Percentiles rank a stretch among this genome's conserved stretches.
phyloP scores from a whole-genome alignment of 2,888 invertebrate species.

The Pristionchus exspectatus region DNA sequence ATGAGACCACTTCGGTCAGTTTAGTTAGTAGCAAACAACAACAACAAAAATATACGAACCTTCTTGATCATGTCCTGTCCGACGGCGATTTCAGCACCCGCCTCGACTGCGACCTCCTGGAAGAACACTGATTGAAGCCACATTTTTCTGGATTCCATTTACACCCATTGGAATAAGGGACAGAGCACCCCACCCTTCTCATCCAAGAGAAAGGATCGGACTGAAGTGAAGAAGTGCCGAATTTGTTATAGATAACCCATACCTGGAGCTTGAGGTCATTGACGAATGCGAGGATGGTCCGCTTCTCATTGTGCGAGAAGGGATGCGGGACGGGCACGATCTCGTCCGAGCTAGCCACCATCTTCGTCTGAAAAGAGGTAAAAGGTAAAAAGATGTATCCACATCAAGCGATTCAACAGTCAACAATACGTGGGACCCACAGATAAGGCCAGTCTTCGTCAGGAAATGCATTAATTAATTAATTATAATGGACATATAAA shows the following conservation, averaged over 20 bases:
- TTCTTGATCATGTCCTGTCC: constrained; percentile 77
- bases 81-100: constrained; percentile 77
- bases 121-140: too few species aligned
- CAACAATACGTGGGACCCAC: too few species aligned
- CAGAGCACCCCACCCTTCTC: too few species aligned
- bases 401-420: too few species aligned
- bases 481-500: too few species aligned
- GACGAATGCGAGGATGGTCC: constrained; percentile 77
- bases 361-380: constrained; percentile 72
- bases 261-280: constrained; percentile 69
- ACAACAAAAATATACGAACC: constrained; percentile 56
- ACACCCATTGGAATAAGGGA: too few species aligned
- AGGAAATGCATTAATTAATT: too few species aligned
- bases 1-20: too few species aligned
- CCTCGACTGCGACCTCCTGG: constrained; percentile 71
- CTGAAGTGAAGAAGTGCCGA: not conserved
- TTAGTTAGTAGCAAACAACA: not conserved
- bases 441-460: too few species aligned
- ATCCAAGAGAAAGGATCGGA: too few species aligned
- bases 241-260: not conserved
- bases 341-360: constrained; percentile 74
- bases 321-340: constrained; percentile 76
- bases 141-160: too few species aligned
- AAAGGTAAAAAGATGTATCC: too few species aligned
- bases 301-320: constrained; percentile 77